These are phyloP conservation scores for Molorchus minor DNA, from an alignment of 2,888 invertebrate species.

Conservation along the genomic window DNA sequence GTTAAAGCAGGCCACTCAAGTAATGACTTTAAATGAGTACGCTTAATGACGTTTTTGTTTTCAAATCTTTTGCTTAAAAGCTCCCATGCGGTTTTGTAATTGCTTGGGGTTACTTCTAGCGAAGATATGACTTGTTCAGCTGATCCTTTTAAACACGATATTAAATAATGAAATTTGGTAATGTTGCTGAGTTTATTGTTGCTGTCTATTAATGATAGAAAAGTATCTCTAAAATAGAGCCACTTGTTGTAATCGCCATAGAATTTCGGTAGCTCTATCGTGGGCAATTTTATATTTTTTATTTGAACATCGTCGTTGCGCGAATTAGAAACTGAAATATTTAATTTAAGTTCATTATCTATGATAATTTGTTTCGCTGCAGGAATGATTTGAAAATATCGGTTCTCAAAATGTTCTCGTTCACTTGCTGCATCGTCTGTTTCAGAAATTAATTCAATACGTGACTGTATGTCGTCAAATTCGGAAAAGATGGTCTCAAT, in stretches of 20 bases:
- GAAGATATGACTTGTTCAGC: conserved; percentile 28
- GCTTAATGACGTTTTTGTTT: conserved; percentile 34
- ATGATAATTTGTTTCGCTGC: too few species aligned
- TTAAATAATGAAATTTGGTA: background rate
- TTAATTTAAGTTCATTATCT: background rate
- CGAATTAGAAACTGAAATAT: background rate
- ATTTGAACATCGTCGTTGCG: too few species aligned
- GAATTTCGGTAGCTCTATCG: background rate
- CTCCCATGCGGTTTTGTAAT: conserved; percentile 36
- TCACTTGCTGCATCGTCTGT: too few species aligned
- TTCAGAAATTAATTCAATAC: background rate
- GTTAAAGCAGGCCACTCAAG: conserved; percentile 27
- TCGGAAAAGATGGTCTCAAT: background rate
- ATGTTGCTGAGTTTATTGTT: background rate
- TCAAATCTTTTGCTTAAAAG: conserved; percentile 34
- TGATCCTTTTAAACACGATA: background rate
- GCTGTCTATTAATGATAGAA: background rate
- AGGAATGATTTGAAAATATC: too few species aligned
- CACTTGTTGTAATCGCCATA: background rate
- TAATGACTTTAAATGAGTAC: conserved; percentile 32
- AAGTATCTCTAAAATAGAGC: background rate
- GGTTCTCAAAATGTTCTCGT: too few species aligned
- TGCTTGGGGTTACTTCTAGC: conserved; percentile 30
- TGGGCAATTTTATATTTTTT: background rate
- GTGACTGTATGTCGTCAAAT: background rate